These are phyloP conservation scores for Sylvicapra grimmia DNA, from an alignment of 2,113 vertebrate genomes.

Conservation along the genomic window DNA sequence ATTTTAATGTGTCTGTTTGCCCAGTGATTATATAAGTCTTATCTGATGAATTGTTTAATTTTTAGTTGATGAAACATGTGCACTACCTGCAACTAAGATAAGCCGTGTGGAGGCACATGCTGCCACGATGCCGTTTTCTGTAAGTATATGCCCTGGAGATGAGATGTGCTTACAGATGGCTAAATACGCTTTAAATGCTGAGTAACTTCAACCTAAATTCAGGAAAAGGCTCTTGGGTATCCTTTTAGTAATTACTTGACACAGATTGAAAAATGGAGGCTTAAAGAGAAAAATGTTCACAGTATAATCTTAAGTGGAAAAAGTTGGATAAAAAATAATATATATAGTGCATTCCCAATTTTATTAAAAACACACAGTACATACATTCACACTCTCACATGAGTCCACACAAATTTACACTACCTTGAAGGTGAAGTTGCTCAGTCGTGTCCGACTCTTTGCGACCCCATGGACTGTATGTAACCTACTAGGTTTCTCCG, in stretches of 20 bases:
- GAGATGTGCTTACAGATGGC: neutral
- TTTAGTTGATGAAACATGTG: conserved; percentile 77
- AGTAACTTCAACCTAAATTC: neutral
- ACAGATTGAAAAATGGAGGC: neutral
- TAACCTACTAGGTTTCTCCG: too few relatives aligned
- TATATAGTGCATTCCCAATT: neutral
- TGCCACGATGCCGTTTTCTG: conserved; percentile 63
- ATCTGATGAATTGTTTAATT: conserved; percentile 46
- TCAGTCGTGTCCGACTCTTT: too few relatives aligned
- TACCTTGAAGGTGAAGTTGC: neutral
- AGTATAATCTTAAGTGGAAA: conserved; percentile 21
- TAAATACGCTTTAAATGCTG: neutral
- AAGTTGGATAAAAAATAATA: neutral
- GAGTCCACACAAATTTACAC: neutral
- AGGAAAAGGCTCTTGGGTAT: neutral
- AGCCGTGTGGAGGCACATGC: conserved; percentile 72
- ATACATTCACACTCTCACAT: neutral
- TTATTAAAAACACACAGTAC: neutral
- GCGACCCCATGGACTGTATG: too few relatives aligned
- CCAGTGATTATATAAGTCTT: neutral
- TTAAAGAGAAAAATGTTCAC: neutral
- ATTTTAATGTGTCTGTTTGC: conserved; percentile 18
- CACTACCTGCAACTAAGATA: conserved; percentile 67
- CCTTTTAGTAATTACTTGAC: neutral
- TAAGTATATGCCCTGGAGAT: conserved; percentile 71